These are phyloP conservation scores for Pelusios castaneus DNA, from an alignment of 2,113 vertebrate genomes.

Conservation along the genomic window DNA sequence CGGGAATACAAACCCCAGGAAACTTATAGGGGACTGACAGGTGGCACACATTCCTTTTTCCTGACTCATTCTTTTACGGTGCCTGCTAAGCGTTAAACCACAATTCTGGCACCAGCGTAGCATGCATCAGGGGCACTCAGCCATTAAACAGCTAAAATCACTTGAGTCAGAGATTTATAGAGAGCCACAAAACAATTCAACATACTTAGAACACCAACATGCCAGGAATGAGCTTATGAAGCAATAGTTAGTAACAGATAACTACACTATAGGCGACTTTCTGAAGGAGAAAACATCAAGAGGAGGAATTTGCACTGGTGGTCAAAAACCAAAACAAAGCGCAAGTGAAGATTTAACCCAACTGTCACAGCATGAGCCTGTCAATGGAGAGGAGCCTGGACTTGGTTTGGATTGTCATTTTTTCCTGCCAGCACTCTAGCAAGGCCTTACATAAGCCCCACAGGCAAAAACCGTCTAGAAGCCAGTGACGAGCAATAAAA, in stretches of 20 bases:
- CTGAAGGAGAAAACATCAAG: background rate
- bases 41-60: background rate
- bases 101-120: background rate
- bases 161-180: background rate
- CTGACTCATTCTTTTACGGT: background rate
- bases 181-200: background rate
- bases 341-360: background rate
- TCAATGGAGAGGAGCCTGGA: background rate
- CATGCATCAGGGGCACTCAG: background rate
- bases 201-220: background rate
- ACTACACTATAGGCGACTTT: background rate
- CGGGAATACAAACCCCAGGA: background rate
- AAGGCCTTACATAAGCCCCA: background rate
- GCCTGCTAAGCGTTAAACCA: background rate
- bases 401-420: background rate
- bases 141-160: background rate
- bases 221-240: background rate
- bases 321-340: no score
- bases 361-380: fast-evolving
- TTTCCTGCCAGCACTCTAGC: background rate
- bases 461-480: background rate
- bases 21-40: background rate
- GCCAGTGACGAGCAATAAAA: background rate
- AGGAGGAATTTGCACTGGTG: fast-evolving
- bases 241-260: background rate